Evolutionary conservation across 2,888 invertebrate genomes (phyloP).

Genomic region (Trisateles emortualis): DNA sequence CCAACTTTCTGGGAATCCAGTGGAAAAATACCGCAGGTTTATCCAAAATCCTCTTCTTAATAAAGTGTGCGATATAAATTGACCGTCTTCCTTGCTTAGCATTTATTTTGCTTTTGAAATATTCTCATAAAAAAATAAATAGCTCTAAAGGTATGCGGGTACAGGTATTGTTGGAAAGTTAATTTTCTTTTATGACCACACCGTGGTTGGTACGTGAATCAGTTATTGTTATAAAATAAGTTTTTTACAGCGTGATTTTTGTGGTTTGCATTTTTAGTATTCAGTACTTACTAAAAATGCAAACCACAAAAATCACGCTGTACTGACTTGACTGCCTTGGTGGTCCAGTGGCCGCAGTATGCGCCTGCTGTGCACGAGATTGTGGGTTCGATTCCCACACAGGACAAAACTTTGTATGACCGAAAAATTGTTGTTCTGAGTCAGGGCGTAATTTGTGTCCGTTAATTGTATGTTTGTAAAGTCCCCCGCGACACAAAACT

Average conservation of each 20-base stretch:
- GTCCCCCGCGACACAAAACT: too few relatives aligned
- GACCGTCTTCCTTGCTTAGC: constrained; percentile 23
- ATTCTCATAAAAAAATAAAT: constrained; percentile 29
- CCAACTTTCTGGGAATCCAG: constrained; percentile 27
- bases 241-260: background rate
- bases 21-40: constrained; percentile 32
- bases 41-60: constrained; percentile 33
- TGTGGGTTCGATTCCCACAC: too few relatives aligned
- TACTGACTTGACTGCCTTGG: too few relatives aligned
- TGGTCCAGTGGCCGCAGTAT: too few relatives aligned
- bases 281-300: background rate
- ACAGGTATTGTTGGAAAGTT: constrained; percentile 25
- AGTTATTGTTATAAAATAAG: background rate
- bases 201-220: constrained; percentile 2
- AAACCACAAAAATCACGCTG: too few relatives aligned
- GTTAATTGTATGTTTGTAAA: too few relatives aligned
- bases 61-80: constrained; percentile 41
- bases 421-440: too few relatives aligned
- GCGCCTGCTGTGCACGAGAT: too few relatives aligned
- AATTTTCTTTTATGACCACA: constrained; percentile 35
- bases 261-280: background rate
- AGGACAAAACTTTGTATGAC: too few relatives aligned
- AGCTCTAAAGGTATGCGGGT: constrained; percentile 18
- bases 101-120: constrained; percentile 32
- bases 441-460: too few relatives aligned